phyloP scores from a whole-genome alignment of 2,888 invertebrate species.

The Pristionchus fissidentatus region DNA sequence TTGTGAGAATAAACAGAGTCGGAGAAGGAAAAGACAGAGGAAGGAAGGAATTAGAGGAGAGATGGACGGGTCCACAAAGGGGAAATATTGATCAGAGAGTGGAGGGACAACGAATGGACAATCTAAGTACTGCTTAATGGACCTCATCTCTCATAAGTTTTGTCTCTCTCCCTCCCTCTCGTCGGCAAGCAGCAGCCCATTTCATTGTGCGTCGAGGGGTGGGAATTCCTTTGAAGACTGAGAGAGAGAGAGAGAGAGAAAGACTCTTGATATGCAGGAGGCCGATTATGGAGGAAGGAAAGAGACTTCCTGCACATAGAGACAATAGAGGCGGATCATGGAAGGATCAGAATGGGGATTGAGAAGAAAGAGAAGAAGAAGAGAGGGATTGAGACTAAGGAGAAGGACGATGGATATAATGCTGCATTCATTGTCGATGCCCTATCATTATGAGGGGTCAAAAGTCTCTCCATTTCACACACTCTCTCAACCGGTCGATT shows the following conservation, averaged over 20 bases:
- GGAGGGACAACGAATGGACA: slow-evolving; percentile 38
- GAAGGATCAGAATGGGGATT: slow-evolving; percentile 17
- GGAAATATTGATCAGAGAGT: slow-evolving; percentile 35
- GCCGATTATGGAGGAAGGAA: slow-evolving; percentile 43
- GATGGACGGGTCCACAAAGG: slow-evolving; percentile 28
- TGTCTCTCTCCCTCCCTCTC: slow-evolving; percentile 24
- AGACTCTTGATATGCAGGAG: slow-evolving; percentile 36
- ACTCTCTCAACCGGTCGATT: too few species aligned
- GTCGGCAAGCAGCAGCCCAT: slow-evolving; percentile 12
- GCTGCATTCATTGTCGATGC: too few species aligned
- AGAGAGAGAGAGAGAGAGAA: slow-evolving; percentile 35
- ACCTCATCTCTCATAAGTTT: slow-evolving; percentile 42
- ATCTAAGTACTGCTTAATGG: slow-evolving; percentile 42
- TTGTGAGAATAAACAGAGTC: slow-evolving; percentile 38
- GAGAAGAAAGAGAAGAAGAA: not conserved
- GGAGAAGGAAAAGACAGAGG: slow-evolving; percentile 17
- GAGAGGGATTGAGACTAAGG: not conserved
- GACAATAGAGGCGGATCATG: not conserved
- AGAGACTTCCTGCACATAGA: slow-evolving; percentile 36
- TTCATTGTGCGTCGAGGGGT: slow-evolving; percentile 33
- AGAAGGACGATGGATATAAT: slow-evolving; percentile 1
- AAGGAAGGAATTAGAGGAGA: slow-evolving; percentile 39
- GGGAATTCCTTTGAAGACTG: slow-evolving; percentile 31
- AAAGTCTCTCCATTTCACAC: too few species aligned
- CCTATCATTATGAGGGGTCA: too few species aligned